These are phyloP conservation scores for Drosophila peninsularis DNA, from an alignment of 2,888 invertebrate genomes.

Conservation along the genomic window DNA sequence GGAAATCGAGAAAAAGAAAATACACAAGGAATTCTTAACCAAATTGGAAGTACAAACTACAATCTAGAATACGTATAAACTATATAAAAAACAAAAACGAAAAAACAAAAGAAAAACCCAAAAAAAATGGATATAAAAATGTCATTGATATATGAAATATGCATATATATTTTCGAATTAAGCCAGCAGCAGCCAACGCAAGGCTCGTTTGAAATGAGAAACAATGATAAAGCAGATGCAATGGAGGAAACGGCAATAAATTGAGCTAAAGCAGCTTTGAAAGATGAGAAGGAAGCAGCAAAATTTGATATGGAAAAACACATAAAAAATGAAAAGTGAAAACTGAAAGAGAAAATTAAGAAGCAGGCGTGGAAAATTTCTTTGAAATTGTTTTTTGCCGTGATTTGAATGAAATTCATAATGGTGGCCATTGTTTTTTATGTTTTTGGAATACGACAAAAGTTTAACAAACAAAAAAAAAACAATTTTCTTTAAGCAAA, in stretches of 20 bases:
- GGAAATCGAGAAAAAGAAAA: conserved; percentile 64
- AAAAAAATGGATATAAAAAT: conserved; percentile 25
- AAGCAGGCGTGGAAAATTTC: conserved; percentile 63
- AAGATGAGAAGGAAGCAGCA: conserved; percentile 6
- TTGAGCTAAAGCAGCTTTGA: conserved; percentile 58
- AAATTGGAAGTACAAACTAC: conserved; percentile 81
- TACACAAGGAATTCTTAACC: conserved; percentile 82
- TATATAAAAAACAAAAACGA: conserved; percentile 33
- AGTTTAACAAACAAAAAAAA: conserved; percentile 28
- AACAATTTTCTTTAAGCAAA: conserved; percentile 53
- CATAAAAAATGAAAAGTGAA: conserved; percentile 13
- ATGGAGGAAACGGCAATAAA: conserved; percentile 30
- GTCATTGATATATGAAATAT: conserved; percentile 35
- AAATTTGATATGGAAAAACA: conserved; percentile 24
- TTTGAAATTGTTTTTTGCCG: conserved; percentile 79
- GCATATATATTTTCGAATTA: conserved; percentile 47
- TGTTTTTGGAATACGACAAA: conserved; percentile 71
- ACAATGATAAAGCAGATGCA: conserved; percentile 8
- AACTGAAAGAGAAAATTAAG: conserved; percentile 11
- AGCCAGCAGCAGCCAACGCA: conserved; percentile 27
- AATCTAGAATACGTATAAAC: conserved; percentile 79
- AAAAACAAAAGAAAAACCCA: conserved; percentile 14
- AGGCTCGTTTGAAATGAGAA: conserved; percentile 36
- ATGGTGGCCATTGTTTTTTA: conserved; percentile 81
- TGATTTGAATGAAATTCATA: conserved; percentile 84